These are phyloP conservation scores for Solea solea DNA, from an alignment of 2,113 vertebrate species.

Conservation along the genomic window DNA sequence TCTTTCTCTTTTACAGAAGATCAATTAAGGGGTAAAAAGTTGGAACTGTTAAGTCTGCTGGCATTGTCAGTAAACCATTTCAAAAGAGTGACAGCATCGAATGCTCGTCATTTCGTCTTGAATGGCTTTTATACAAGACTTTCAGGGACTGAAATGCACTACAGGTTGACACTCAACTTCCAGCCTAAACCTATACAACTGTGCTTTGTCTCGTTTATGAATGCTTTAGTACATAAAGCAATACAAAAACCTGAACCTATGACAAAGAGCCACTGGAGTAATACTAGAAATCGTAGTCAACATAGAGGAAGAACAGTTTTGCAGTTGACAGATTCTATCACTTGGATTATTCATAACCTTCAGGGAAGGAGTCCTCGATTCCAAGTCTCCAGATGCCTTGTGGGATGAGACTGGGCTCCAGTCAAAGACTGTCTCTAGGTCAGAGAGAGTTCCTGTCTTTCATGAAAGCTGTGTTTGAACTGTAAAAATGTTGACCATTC, in stretches of 20 bases:
- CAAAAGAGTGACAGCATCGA: slow-evolving; percentile 50
- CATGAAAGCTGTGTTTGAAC: slow-evolving; percentile 57
- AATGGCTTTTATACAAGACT: slow-evolving; percentile 60
- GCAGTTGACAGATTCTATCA: slow-evolving; percentile 56
- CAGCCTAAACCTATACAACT: slow-evolving; percentile 62
- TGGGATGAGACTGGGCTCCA: slow-evolving; percentile 47
- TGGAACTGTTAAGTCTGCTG: slow-evolving; percentile 61
- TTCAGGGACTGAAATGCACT: slow-evolving; percentile 57
- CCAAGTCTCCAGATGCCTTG: slow-evolving; percentile 57
- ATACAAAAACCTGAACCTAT: slow-evolving; percentile 66
- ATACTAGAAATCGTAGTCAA: slow-evolving; percentile 61
- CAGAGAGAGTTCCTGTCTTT: slow-evolving; percentile 61
- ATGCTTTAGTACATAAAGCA: slow-evolving; percentile 67
- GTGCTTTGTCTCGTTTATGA: slow-evolving; percentile 64
- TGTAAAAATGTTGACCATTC: slow-evolving; percentile 62
- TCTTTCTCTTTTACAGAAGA: slow-evolving; percentile 49
- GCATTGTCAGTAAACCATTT: slow-evolving; percentile 66
- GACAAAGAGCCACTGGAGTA: slow-evolving; percentile 52
- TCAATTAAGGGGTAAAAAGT: slow-evolving; percentile 55
- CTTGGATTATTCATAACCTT: slow-evolving; percentile 58
- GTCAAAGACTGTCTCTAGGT: slow-evolving; percentile 47
- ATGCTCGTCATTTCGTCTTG: slow-evolving; percentile 55
- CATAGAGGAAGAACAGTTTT: slow-evolving; percentile 64
- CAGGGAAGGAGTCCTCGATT: slow-evolving; percentile 59
- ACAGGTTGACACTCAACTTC: slow-evolving; percentile 49